Base-by-base conservation (phyloP, 2,113 vertebrate genomes). In the Glaucomys volans region DNA sequence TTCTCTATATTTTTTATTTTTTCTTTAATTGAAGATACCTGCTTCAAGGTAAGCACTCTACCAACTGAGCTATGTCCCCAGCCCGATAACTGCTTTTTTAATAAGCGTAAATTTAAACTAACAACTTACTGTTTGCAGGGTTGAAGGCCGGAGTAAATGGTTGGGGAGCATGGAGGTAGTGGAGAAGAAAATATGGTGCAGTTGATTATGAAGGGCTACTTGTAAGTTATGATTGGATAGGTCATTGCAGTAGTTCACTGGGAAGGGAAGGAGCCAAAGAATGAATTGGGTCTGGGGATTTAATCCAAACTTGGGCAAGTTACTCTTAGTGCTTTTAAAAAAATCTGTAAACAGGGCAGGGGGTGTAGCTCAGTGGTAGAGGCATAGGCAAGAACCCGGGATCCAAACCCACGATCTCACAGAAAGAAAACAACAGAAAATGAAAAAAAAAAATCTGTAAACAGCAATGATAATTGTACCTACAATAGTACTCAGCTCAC, bases 51-150 rank as follows among this genome's bases (percentile, higher is more conserved):
- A n/a, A n/a, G n/a, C n/a, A n/a, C n/a, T n/a, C n/a, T n/a, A n/a
- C n/a, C n/a, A n/a, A n/a, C n/a, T n/a, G n/a, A n/a, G n/a, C n/a
- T n/a, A n/a, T n/a, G n/a, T n/a, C n/a, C n/a, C n/a, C n/a, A n/a
- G n/a, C n/a, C n/a, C n/a, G n/a, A n/a, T 26, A 62, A 62, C 24
- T 62, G 59, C 59, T 62, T 54, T 62, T 62, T 26, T 62, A 62
- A 16, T 84, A 62, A 83, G 52, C 71, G 28, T 69, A 69, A 66
- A 13, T 80, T 92, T 89, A 89, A 77, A 64, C 47, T 83, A 95
- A 74, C 47, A 74, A 50, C 14, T 69, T 52, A 69, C 59, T 22
- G 35, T 86, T 47, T 85, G 44, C 44, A 67, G 12, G 79, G 54
- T 22, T 75, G 28, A 35, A 95, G 47, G 24, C 54, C 57, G 44